Evolutionary conservation across 2,888 invertebrate species (phyloP), one percentile per base, ranked within the genome.

Genomic region (Cactoblastis cactorum): DNA sequence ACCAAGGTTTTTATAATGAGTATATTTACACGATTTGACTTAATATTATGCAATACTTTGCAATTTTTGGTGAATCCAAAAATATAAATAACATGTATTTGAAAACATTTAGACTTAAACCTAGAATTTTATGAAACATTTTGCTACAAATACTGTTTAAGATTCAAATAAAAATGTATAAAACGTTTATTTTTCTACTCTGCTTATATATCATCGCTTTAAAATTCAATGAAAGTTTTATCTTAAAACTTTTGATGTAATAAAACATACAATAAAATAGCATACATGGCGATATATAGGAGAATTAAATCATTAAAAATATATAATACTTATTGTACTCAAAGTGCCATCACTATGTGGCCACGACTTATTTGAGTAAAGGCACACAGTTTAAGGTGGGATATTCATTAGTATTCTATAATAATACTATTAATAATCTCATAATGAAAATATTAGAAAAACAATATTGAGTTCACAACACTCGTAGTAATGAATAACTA

Each of bases 31-130:
- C 18, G 4, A 28, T 24, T 49, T 19, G 46, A 57, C 59, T 46
- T 33, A 60, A 62, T 63, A 66, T 66, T 71, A 71, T 74, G 74
- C 72, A 70, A 67, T 63, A 69, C 68, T 71, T 69, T 45, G 49
- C 52, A 54, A 34, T 48, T 51, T 54, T 54, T 49, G 48, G 49
- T 46, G 28, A 49, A 45, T 12, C 45, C 45, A 33, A 49, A 45
- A 4, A 28, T 49, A 52, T 38, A 49, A 38, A 19, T 17, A 33
- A 32, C 1, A 12, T 14, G 15, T 45, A 45, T 2, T 5, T 22
- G 12, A 12, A 22, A 35, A 22, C 35, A 19, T 34, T 33, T 28
- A 15, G 3, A 43, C 15, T 15, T 8, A 18, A 41, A 19, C 11
- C 12, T 19, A 41, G 9, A 28, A 9, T 1, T 28, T 9, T 6